Evolutionary conservation across 2,888 invertebrate genomes (phyloP), one percentile per base, ranked within the genome.

Genomic region (Teinopalpus imperialis): DNA sequence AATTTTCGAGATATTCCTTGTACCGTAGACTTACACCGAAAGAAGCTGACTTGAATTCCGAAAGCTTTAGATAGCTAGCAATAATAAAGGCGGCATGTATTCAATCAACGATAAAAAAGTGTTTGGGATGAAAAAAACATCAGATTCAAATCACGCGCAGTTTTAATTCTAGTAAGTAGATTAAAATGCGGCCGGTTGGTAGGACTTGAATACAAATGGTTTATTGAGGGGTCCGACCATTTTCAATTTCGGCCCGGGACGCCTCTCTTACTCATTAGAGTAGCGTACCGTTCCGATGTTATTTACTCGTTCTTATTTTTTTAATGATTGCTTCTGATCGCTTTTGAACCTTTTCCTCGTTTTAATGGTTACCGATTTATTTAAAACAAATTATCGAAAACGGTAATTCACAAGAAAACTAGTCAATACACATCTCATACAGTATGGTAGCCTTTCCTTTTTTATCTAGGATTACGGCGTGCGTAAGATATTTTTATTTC

Each of bases 91-190:
- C 58, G 57, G 49, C 66, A 63, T 63, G 67, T 75, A 82, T 81
- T 82, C 81, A 81, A 82, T 86, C 81, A 82, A 77, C 77, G 65
- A 78, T 82, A 81, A 83, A 83, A 79, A 83, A 82, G 82, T 76
- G 73, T 79, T 69, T 61, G 49, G 9, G 16, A 13, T 9, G 23
- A 8, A 12, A 27, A 69, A 65, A 73, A 67, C 66, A 76, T 79
- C 63, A 71, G 50, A 86, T 83, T 83, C 85, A 70, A 69, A 83
- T 79, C 87, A 87, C 87, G 87, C 81, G 73, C 81, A 77, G 53
- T 85, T 86, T 86, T 86, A 86, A 88, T 86, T 83, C 76, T 70
- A 69, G 75, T 83, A 83, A 87, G 86, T 88, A 88, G 87, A 88
- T 88, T 88, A 88, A 88, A 87, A 83, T 81, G 83, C 76, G 86